Conservation (phyloP, 2,113 vertebrate species). For the Callopanchax toddi region DNA sequence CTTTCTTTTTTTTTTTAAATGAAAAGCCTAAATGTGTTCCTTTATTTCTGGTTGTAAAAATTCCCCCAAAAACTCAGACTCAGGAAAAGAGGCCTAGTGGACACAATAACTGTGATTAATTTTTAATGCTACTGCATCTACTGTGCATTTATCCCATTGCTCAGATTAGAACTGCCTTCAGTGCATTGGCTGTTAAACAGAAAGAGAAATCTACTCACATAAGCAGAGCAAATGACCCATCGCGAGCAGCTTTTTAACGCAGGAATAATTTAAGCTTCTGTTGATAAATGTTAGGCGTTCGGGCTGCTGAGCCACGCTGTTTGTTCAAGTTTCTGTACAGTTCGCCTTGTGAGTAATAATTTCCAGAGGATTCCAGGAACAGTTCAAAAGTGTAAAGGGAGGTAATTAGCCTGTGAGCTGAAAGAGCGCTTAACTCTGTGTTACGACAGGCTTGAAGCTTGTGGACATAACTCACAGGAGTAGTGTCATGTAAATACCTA, state of each 20-base stretch:
- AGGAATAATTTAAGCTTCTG: conserved; percentile 29
- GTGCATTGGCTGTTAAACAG: conserved; percentile 21
- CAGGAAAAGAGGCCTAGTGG: conserved; percentile 53
- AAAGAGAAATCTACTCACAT: conserved; percentile 33
- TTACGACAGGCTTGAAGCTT: conserved; percentile 47
- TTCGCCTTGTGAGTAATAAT: conserved; percentile 62
- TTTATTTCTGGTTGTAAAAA: too few species aligned
- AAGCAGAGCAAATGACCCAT: conserved; percentile 25
- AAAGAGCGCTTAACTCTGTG: conserved; percentile 48
- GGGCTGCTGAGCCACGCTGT: conserved; percentile 43
- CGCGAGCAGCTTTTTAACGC: conserved; percentile 41
- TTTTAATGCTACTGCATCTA: conserved; percentile 38
- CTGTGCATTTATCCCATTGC: conserved; percentile 30
- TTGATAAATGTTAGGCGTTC: conserved; percentile 50
- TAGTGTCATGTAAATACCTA: conserved; percentile 66
- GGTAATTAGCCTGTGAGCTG: conserved; percentile 43
- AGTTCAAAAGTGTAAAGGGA: conserved; percentile 57
- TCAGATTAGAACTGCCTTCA: conserved; percentile 27
- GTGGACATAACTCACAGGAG: conserved; percentile 32
- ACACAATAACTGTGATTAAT: conserved; percentile 45
- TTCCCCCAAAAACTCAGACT: conserved; percentile 1
- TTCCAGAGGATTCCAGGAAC: conserved; percentile 59
- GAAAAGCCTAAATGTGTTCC: too few species aligned
- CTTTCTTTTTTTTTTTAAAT: too few species aligned
- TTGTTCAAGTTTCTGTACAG: conserved; percentile 58